These are phyloP conservation scores for Ectemnius lituratus DNA, from an alignment of 2,888 invertebrate genomes.

Conservation along the genomic window DNA sequence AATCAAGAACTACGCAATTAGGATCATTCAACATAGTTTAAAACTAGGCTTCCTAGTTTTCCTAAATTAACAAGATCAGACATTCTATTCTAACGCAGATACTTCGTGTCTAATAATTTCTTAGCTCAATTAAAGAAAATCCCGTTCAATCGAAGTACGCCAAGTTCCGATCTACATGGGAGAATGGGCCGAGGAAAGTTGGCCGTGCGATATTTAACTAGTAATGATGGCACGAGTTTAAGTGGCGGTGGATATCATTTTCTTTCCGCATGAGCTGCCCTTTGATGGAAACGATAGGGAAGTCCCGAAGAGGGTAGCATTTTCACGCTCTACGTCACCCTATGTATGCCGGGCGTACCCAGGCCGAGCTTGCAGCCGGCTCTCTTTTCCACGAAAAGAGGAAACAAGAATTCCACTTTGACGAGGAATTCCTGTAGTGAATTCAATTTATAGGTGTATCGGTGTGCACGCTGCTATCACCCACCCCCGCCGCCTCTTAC, in stretches of 20 bases:
- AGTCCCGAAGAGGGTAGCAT: slow-evolving; percentile 43
- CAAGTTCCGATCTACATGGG: no score
- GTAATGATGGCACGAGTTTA: slow-evolving; percentile 21
- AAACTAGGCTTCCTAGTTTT: no score
- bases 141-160: no score
- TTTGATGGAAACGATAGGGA: slow-evolving; percentile 50
- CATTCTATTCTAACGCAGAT: no score
- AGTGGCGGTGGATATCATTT: slow-evolving; percentile 32
- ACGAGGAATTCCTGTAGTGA: slow-evolving; percentile 59
- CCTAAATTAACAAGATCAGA: no score
- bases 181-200: background rate
- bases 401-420: slow-evolving; percentile 63
- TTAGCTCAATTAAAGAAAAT: no score
- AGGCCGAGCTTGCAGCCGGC: slow-evolving; percentile 25
- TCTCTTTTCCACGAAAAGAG: slow-evolving; percentile 36
- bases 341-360: slow-evolving; percentile 28
- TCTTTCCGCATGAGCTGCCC: slow-evolving; percentile 45
- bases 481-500: background rate
- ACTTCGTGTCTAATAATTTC: no score
- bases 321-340: slow-evolving; percentile 63
- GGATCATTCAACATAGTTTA: no score
- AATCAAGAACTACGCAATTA: no score
- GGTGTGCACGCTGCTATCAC: slow-evolving; percentile 33
- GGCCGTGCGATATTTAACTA: slow-evolving; percentile 12
- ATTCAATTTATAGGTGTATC: slow-evolving; percentile 50